Percentiles rank a stretch among this genome's conserved stretches.
Conservation (phyloP, 1,140 invertebrate genomes). For the Arion vulgaris region DNA sequence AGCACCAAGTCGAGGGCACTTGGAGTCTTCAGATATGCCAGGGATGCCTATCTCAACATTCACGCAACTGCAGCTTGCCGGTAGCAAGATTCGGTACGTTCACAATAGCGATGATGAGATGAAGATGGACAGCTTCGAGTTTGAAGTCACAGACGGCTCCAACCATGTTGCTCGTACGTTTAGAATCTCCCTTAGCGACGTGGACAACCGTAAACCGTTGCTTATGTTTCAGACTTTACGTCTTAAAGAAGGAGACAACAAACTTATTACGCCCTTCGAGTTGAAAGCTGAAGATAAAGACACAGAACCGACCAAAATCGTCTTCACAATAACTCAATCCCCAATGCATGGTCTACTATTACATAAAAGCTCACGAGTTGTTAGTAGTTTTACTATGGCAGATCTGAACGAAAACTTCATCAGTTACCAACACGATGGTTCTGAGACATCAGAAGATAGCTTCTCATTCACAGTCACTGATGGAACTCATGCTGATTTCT, state of each 20-base stretch:
- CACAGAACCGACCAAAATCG: slow-evolving; percentile 63
- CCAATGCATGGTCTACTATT: slow-evolving; percentile 71
- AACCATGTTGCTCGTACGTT: slow-evolving; percentile 71
- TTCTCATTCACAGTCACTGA: slow-evolving; percentile 72
- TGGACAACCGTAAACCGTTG: slow-evolving; percentile 73
- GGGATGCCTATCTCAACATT: slow-evolving; percentile 69
- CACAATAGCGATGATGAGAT: slow-evolving; percentile 70
- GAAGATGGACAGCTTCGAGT: slow-evolving; percentile 73
- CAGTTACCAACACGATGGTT: slow-evolving; percentile 72
- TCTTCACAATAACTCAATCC: slow-evolving; percentile 68
- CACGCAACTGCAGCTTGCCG: slow-evolving; percentile 71
- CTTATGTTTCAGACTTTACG: slow-evolving; percentile 65
- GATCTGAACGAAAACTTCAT: slow-evolving; percentile 70
- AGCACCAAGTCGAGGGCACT: slow-evolving; percentile 68
- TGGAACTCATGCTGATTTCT: slow-evolving; percentile 71
- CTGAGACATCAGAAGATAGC: slow-evolving; percentile 70
- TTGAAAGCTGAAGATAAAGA: slow-evolving; percentile 72
- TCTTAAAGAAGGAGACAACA: slow-evolving; percentile 68
- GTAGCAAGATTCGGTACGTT: slow-evolving; percentile 71
- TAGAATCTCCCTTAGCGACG: slow-evolving; percentile 70
- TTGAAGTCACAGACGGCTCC: slow-evolving; percentile 72
- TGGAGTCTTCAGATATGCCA: slow-evolving; percentile 67
- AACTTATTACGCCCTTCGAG: slow-evolving; percentile 72
- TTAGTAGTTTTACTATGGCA: slow-evolving; percentile 66
- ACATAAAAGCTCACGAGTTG: slow-evolving; percentile 60